Base-by-base conservation (phyloP, 23 tunicate genomes). In the Aplidium turbinatum region DNA sequence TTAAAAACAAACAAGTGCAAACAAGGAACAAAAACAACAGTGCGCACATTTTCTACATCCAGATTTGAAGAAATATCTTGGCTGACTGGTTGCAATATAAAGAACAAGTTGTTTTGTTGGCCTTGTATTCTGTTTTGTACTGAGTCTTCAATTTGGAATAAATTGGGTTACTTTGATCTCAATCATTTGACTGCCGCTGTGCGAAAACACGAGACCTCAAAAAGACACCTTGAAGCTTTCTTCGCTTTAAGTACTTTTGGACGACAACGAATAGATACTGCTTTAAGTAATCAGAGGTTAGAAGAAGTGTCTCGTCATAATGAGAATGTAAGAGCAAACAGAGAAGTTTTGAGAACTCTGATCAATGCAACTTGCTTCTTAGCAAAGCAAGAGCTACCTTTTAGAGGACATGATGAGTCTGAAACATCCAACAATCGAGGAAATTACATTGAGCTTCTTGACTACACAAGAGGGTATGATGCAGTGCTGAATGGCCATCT, bases 261-360 rank as follows among this genome's bases (percentile, higher is more conserved):
- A 54, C 21, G 22, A 5, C 60, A 54, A n/a, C 19, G 60, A 25
- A 54, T 54, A 11, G 60, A 54, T 54, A 54, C 23, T 54, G 60
- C 60, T 54, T 54, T 54, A 54, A 54, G 60, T n/a, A 54, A n/a
- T n/a, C 60, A 54, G 21, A 54, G 60, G 21, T 25, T 5, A n/a
- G 23, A 13, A 27, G 60, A 53, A 53, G 20, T 53, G 4, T 53
- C 23, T 7, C 60, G 60, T 11, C 60, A 53, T 19, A 53, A 53
- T 19, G 60, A 53, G 21, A 53, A 53, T 11, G 60, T 53, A 27
- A 53, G 60, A 53, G 60, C 60, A 11, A 53, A 53, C 23, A 53
- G 60, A 53, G 60, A 53, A 53, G 21, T 53, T 53, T 53, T 53
- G 23, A 11, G 23, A 53, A 53, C 16, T 7, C 23, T 53, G 16